Base-by-base conservation (phyloP, 2,888 invertebrate genomes). In the Augochlorella aurata region DNA sequence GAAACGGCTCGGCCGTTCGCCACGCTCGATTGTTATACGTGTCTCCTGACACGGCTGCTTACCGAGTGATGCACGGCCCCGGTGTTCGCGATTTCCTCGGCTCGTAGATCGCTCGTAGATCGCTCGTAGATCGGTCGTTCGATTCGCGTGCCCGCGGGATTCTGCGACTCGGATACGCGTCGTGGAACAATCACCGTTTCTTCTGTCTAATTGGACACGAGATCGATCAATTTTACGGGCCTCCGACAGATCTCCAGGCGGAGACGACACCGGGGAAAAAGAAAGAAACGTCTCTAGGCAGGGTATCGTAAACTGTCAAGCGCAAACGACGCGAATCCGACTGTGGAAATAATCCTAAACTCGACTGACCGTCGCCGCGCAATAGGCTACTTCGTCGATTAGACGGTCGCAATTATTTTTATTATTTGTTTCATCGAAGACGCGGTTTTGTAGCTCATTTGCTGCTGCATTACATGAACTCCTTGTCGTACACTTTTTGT, bases 41-140 rank as follows among this genome's bases (percentile, higher is more conserved):
- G 76, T 54, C 72, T 82, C 69, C 44, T 47, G 82, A 82, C 69
- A 82, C 77, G 77, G 49, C 69, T 69, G 82, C 52, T 68, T 81
- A 75, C 50, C 68, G 38, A 68, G 54, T 74, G 81, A 81, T 81
- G 69, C 52, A 81, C 74, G 81, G 54, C 47, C 44, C 49, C 78
- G 38, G 21, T 21, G 73, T 73, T 81, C 81, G 49, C 49, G 73
- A 49, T 73, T 18, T 8, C 47, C 67, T 38, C 7, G 29, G 61
- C 38, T 63, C 61, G 61, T 24, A 18, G 61, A 61, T 61, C 29
- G 61, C n/a, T 21, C 67, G 21, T 66, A 54, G 54, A 54, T 54
- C 54, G 29, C 38, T n/a, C 63, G 63, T 29, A 18, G 63, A 63
- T 63, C 38, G 63, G 12, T 8, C 16, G 21, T 67, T 24, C 24